These are phyloP conservation scores for Ectobius pallidus DNA, from an alignment of 2,888 invertebrate genomes.

Conservation along the genomic window DNA sequence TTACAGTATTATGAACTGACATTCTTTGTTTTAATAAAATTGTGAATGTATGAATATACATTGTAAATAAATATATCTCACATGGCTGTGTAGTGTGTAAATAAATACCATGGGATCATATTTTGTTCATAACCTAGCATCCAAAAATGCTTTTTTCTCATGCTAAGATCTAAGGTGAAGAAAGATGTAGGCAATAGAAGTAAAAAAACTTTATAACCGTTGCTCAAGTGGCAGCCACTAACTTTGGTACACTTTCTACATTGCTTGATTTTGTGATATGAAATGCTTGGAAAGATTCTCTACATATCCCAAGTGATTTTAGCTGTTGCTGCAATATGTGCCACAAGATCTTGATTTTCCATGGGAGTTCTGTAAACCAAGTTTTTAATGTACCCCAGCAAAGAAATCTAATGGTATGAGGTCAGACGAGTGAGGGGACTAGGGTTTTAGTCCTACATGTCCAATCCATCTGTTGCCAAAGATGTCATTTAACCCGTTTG, in stretches of 20 bases:
- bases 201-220: neutral
- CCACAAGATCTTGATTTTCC: neutral
- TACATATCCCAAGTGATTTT: neutral
- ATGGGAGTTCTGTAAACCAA: neutral
- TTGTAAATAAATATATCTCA: no score
- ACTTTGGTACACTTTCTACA: neutral
- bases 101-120: no score
- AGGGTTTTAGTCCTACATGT: neutral
- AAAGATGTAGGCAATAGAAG: no score
- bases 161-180: no score
- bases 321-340: neutral
- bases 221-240: neutral
- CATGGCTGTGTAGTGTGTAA: no score
- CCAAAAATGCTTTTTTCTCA: no score
- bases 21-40: no score
- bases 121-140: no score
- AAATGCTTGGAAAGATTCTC: slow-evolving; percentile 12
- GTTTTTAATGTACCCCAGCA: neutral
- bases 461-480: no score
- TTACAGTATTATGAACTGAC: no score
- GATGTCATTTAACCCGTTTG: no score
- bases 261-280: neutral
- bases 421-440: neutral
- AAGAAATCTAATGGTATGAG: neutral
- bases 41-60: no score